Conservation (phyloP, 2,888 invertebrate genomes). For the Poecilobothrus nobilitatus region DNA sequence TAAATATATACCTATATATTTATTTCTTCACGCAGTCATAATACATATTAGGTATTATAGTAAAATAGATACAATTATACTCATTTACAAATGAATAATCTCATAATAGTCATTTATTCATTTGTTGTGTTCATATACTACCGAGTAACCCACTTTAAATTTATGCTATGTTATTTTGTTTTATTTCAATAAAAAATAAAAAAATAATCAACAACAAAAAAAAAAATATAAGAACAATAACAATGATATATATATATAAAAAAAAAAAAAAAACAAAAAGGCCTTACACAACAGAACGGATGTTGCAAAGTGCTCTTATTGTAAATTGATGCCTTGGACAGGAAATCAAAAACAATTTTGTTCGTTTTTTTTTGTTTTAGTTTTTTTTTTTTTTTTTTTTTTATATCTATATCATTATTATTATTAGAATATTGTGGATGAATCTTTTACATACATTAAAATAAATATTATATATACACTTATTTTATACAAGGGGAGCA, state of each 20-base stretch:
- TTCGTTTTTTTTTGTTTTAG: not conserved
- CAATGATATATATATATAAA: not conserved
- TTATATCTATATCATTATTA: too few species aligned
- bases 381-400: not conserved
- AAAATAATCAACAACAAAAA: not conserved
- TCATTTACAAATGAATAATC: too few species aligned
- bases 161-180: not conserved
- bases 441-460: too few species aligned
- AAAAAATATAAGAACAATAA: not conserved
- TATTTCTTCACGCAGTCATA: too few species aligned
- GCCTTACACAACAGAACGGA: conserved; percentile 15
- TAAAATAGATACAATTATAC: too few species aligned
- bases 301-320: conserved; percentile 14
- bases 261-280: not conserved
- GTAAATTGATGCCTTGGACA: conserved; percentile 17
- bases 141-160: conserved; percentile 6
- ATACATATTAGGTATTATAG: too few species aligned
- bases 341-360: conserved; percentile 15
- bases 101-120: too few species aligned
- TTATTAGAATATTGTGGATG: too few species aligned
- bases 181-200: not conserved
- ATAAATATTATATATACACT: too few species aligned
- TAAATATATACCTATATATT: too few species aligned
- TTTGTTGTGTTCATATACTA: not conserved
- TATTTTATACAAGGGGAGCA: too few species aligned